Evolutionary conservation across 2,113 vertebrate genomes (phyloP).

Genomic region (Oncorhynchus masou): DNA sequence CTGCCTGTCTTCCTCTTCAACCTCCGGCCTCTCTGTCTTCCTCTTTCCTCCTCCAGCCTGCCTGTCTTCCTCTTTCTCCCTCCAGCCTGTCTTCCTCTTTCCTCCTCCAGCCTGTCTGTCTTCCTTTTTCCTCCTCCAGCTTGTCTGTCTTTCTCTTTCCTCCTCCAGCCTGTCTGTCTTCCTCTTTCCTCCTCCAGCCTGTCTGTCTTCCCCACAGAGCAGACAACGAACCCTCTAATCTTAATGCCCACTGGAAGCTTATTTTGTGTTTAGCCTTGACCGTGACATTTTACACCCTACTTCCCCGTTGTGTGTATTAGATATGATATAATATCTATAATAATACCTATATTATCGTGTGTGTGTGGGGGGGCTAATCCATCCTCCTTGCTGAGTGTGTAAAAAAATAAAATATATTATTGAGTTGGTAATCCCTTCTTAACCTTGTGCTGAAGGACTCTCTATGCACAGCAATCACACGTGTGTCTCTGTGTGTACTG

Average conservation of each 20-base stretch:
- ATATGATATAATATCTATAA: conserved; percentile 33
- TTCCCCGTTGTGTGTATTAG: conserved; percentile 42
- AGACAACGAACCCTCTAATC: conserved; percentile 55
- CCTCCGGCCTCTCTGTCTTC: too few species aligned
- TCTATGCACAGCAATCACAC: background rate
- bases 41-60: too few species aligned
- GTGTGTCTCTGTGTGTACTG: background rate
- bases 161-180: too few species aligned
- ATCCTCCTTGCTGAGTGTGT: background rate
- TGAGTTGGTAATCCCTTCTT: background rate
- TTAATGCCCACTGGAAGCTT: conserved; percentile 60
- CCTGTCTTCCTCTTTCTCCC: too few species aligned
- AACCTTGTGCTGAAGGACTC: background rate
- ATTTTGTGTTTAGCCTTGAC: conserved; percentile 67
- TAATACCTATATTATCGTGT: conserved; percentile 49
- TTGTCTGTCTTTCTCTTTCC: too few species aligned
- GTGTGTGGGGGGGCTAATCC: conserved; percentile 7
- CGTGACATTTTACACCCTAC: conserved; percentile 65
- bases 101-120: too few species aligned
- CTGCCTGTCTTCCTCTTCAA: background rate
- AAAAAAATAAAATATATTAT: conserved; percentile 14
- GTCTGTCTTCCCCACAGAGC: conserved; percentile 60
- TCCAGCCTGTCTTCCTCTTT: too few species aligned
- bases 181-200: conserved; percentile 35
- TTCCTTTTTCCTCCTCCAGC: too few species aligned